Conservation (phyloP, 2,797 vertebrate genomes). For the Typhlichthys subterraneus region DNA sequence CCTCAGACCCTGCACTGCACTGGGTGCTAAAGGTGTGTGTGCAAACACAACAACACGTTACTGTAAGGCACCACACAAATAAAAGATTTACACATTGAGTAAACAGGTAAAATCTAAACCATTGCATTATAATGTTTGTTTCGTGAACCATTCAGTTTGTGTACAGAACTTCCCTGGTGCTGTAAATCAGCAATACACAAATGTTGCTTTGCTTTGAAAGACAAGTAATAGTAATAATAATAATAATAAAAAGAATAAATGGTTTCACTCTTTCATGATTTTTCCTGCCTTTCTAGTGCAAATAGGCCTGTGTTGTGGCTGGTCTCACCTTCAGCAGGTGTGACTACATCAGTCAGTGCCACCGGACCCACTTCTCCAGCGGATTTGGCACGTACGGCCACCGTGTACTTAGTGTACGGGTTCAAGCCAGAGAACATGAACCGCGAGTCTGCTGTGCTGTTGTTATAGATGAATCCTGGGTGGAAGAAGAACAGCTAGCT, state of each 20-base stretch:
- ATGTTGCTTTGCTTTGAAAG: no score
- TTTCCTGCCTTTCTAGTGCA: not conserved
- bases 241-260: no score
- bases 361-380: conserved; percentile 87
- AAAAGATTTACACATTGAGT: not conserved
- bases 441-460: conserved; percentile 86
- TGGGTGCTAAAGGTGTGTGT: conserved; percentile 78
- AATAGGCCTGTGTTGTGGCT: not conserved
- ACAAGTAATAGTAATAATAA: no score
- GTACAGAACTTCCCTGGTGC: no score
- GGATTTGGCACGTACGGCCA: conserved; percentile 85
- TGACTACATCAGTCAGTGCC: conserved; percentile 77
- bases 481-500: not conserved
- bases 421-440: conserved; percentile 83
- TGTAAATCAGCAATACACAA: no score
- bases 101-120: no score
- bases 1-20: conserved; percentile 83
- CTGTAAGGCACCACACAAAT: not conserved
- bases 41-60: conserved; percentile 7
- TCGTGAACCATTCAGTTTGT: no score
- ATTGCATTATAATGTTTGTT: no score
- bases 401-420: conserved; percentile 84
- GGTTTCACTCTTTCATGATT: no score
- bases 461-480: conserved; percentile 86
- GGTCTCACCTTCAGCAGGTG: conserved; percentile 85